These are phyloP conservation scores for Garrulus glandarius DNA, from an alignment of 2,797 vertebrate species.

Conservation along the genomic window DNA sequence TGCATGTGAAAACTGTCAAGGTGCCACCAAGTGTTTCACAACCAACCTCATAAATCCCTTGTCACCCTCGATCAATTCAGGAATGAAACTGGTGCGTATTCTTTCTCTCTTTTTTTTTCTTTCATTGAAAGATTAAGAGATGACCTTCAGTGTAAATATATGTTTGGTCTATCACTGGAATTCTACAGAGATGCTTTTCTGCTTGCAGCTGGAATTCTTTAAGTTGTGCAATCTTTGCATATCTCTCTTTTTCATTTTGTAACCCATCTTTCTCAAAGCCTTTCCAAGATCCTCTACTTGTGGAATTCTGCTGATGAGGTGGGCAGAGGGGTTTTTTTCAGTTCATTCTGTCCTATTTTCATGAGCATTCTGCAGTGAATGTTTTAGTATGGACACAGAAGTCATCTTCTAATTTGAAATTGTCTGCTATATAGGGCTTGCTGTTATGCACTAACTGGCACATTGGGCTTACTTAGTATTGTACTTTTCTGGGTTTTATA, in stretches of 20 bases:
- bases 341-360: not conserved
- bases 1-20: not conserved
- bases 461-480: not conserved
- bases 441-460: not conserved
- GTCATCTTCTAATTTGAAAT: not conserved
- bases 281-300: not conserved
- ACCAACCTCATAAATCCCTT: not conserved
- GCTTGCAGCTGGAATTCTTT: not conserved
- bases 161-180: not conserved
- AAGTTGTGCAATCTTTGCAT: not conserved
- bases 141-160: not conserved
- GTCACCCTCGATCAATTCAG: not conserved
- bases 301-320: not conserved
- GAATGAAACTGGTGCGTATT: not conserved
- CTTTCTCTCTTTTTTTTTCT: not conserved
- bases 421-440: not conserved
- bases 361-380: not conserved
- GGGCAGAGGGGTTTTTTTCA: fast-evolving
- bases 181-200: not conserved
- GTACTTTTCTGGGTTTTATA: not conserved
- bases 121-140: not conserved
- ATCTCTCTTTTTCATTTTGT: not conserved
- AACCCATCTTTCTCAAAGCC: not conserved
- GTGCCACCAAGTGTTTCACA: not conserved
- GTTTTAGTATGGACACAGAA: no score